A percentile compares a stretch with the other conserved stretches of the same genome.
Conservation (phyloP, 37 sponge, comb jelly and placozoan species). For the Ephydatia muelleri region DNA sequence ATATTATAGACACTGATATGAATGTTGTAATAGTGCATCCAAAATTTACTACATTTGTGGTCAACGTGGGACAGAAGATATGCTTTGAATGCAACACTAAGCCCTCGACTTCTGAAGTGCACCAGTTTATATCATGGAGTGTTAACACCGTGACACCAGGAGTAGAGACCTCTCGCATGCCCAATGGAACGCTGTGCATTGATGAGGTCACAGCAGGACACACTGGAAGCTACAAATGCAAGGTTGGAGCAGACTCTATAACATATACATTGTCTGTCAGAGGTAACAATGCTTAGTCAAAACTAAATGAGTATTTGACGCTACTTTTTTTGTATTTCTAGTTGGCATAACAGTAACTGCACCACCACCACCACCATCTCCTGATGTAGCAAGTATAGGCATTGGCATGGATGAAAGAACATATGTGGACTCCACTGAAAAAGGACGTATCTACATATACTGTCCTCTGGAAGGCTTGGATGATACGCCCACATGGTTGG, state of each 20-base stretch:
- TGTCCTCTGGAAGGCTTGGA: slow-evolving; percentile 9
- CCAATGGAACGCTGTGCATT: slow-evolving; percentile 26
- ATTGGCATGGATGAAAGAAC: slow-evolving; percentile 6
- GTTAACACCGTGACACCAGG: neutral
- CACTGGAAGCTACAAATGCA: slow-evolving; percentile 18
- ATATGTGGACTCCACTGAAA: neutral
- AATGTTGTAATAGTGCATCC: neutral
- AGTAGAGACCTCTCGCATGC: neutral
- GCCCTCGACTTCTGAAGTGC: neutral
- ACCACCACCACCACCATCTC: neutral
- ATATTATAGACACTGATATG: neutral
- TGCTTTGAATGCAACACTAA: neutral
- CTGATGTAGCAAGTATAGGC: neutral
- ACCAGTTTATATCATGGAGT: neutral
- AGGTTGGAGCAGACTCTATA: neutral
- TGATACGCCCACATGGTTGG: neutral
- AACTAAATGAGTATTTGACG: neutral
- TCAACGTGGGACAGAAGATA: neutral
- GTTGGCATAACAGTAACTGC: slow-evolving; percentile 3
- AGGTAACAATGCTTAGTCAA: neutral
- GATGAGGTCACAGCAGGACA: neutral
- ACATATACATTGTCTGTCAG: neutral
- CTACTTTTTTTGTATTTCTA: neutral
- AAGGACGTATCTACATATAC: neutral
- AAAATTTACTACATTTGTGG: neutral